Base-by-base conservation (phyloP, 2,113 vertebrate genomes). In the Scartelaos histophorus region DNA sequence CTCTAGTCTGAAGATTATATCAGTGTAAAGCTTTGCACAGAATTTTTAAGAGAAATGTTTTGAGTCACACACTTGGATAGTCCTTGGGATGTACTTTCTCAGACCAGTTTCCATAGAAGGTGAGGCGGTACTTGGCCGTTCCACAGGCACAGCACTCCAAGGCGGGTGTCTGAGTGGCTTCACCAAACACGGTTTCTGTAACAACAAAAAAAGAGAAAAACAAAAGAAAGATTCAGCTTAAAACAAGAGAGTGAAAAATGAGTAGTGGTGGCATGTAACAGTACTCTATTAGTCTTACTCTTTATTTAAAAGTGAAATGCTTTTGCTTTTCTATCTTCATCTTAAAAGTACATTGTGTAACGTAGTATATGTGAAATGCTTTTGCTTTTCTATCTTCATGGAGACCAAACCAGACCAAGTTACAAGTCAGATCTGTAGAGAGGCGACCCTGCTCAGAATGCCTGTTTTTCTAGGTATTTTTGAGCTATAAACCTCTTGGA, bases 21-120 rank as follows among this genome's bases (percentile, higher is more conserved):
- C 54, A 43, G 3, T 22, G 3, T 11, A 54, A 56, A 56, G 7
- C 22, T 56, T 56, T 13, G 21, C n/a, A 22, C 53, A 19, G 9
- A 56, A 21, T 22, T n/a, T 10, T 58, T 24, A 25, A 25, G 13
- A 58, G 21, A 56, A 22, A 56, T 51, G 21, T 56, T 22, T 56
- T 21, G 3, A 56, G 56, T 25, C 12, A 58, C 97, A 97, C 84
- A 99, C 98, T 93, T 79, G 98, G 98, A 65, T 98, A 99, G 82
- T 99, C 97, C 87, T 97, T 98, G 16, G 97, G 96, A 79, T 98
- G 97, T 0, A 95, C 91, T 85, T 98, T 96, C 91, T 99, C 97
- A 0, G 97, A 99, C 98, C 98, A 99, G 78, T 99, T 99, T 19
- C 97, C 97, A 38, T 95, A 95, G 87, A 99, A 99, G 0, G 97